Evolutionary conservation across 30 jellyfish, hydroid and myxozoan genomes (phyloP).

Genomic region (Phacellophora camtschatica): DNA sequence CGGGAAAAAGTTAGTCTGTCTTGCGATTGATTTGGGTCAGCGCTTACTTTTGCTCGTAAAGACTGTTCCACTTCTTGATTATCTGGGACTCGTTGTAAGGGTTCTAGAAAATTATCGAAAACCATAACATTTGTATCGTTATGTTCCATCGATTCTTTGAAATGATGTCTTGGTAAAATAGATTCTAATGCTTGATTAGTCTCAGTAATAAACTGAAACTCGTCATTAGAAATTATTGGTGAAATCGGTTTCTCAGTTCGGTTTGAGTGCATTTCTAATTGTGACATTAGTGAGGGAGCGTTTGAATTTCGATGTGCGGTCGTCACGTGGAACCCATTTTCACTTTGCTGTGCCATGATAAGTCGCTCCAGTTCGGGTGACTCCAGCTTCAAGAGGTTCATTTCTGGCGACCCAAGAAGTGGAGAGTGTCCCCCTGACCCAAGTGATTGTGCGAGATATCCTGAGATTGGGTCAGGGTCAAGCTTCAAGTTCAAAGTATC

Average conservation of each 20-base stretch:
- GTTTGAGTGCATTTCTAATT: constrained; percentile 21
- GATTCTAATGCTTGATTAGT: constrained; percentile 72
- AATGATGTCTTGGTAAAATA: background rate
- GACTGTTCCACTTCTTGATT: constrained; percentile 20
- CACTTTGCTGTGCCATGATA: constrained; percentile 72
- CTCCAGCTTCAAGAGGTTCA: constrained; percentile 63
- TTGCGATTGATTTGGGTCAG: background rate
- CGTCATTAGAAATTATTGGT: constrained; percentile 54
- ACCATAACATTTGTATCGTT: background rate
- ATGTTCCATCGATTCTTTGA: background rate
- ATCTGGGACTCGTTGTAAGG: constrained; percentile 69
- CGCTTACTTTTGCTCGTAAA: background rate
- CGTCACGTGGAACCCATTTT: background rate
- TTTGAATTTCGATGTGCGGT: background rate
- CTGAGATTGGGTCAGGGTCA: constrained; percentile 60
- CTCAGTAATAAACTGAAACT: constrained; percentile 71
- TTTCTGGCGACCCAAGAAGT: constrained; percentile 78
- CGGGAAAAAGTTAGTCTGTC: background rate
- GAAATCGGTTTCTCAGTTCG: constrained; percentile 30
- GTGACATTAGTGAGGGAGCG: constrained; percentile 13
- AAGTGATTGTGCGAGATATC: constrained; percentile 18
- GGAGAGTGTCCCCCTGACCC: constrained; percentile 60
- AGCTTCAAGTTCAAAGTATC: constrained; percentile 52
- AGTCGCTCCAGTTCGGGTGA: constrained; percentile 76
- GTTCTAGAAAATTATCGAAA: constrained; percentile 23